Base-by-base conservation (phyloP, 2,797 vertebrate species). In the Tenualosa ilisha region DNA sequence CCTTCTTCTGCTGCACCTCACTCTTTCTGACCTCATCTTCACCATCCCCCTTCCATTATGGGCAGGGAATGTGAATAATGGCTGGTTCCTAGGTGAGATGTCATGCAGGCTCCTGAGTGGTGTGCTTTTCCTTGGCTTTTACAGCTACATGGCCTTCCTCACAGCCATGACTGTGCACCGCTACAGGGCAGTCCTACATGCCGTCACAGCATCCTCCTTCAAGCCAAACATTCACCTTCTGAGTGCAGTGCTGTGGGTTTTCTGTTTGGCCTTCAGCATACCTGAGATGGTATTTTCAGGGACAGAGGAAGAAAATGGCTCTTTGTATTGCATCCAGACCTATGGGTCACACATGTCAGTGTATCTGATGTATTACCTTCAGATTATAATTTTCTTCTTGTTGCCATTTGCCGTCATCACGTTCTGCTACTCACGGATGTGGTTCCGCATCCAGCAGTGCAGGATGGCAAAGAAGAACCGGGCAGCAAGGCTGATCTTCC, bases 101-200 rank as follows among this genome's bases (percentile, higher is more conserved):
- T 87, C 89, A 61, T 93, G 92, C 83, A 91, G 61, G 68, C 8
- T 93, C 24, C 40, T 87, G 53, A 88, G n/a, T 12, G 85, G 85
- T n/a, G 15, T 81, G 51, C 88, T 88, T 85, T 89, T 88, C 51
- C 37, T 89, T 37, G 91, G 92, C 6, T 86, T 92, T 22, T 92
- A 91, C 88, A 92, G 91, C 79, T 91, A 91, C 85, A 90, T 92
- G 75, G 85, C 86, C 40, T 93, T 93, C 83, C 87, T 93, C 53
- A 90, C 86, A 2, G 83, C 89, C 54, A 90, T 92, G 87, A 89
- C 91, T 0, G 75, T 92, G 31, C 88, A 93, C 56, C 90, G 91
- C 2, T 93, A 93, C 54, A 40, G 91, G 15, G 86, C 81, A 0
- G 88, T 92, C 22, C 90, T 92, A 49, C 86, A 90, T 37, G 90